Conservation (phyloP, 2,797 vertebrate genomes). For the Danio albolineatus region DNA sequence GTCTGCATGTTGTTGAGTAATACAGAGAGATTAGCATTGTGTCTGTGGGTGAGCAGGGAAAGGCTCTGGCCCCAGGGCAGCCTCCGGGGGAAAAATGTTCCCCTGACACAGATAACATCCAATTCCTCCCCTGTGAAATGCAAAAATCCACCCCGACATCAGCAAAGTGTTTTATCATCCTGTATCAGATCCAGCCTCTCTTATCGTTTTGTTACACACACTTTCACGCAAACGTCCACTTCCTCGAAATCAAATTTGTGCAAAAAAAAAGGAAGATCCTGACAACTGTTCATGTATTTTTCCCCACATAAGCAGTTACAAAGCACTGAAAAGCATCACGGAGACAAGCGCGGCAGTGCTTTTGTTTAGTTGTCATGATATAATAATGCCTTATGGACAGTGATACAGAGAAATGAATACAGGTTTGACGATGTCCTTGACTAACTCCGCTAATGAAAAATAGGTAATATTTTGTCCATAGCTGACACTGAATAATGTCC, state of each 20-base stretch:
- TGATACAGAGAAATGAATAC: slow-evolving; percentile 8
- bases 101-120: slow-evolving; percentile 78
- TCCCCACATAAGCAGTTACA: slow-evolving; percentile 13
- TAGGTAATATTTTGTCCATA: neutral
- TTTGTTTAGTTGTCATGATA: slow-evolving; percentile 23
- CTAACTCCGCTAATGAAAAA: neutral
- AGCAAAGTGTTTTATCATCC: slow-evolving; percentile 79
- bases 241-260: slow-evolving; percentile 75
- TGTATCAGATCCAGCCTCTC: slow-evolving; percentile 77
- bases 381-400: slow-evolving; percentile 1
- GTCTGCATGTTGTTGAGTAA: slow-evolving; percentile 40
- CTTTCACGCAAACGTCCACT: slow-evolving; percentile 76
- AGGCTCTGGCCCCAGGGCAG: slow-evolving; percentile 64
- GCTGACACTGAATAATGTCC: neutral
- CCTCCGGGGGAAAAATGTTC: slow-evolving; percentile 67
- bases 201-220: slow-evolving; percentile 80
- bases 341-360: slow-evolving; percentile 6
- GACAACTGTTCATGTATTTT: slow-evolving; percentile 39
- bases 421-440: slow-evolving; percentile 1
- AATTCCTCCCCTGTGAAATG: slow-evolving; percentile 73
- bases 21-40: slow-evolving; percentile 57
- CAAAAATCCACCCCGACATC: slow-evolving; percentile 78
- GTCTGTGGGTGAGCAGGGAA: slow-evolving; percentile 43
- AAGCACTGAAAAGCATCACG: slow-evolving; percentile 17
- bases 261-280: slow-evolving; percentile 30